A percentile compares a stretch with the other conserved stretches of the same genome.
phyloP scores from a whole-genome alignment of 2,888 invertebrate genomes.

The Dasypogon diadema region DNA sequence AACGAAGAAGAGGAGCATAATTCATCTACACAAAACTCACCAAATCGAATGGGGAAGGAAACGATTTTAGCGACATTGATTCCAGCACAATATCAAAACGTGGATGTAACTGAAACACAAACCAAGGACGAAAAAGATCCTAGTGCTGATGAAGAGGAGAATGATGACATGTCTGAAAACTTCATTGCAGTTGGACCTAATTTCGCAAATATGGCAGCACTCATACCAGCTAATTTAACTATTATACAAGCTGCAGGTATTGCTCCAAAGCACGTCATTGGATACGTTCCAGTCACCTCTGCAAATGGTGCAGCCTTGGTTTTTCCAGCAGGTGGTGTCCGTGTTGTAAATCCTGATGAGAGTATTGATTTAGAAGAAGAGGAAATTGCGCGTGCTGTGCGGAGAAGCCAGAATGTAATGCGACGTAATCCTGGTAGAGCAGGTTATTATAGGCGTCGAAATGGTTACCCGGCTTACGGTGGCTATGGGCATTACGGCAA shows the following conservation, averaged over 20 bases:
- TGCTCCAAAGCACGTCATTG: not conserved
- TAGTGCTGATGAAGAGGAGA: not conserved
- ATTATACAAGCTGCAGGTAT: not conserved
- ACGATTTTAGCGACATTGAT: not conserved
- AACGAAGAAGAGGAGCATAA: not conserved
- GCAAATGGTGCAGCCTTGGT: conserved; percentile 1
- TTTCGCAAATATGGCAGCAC: conserved; percentile 22
- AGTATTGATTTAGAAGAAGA: not conserved
- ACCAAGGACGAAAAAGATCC: not conserved
- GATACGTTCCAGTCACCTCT: conserved; percentile 15
- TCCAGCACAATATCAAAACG: not conserved
- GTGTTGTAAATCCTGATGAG: not conserved
- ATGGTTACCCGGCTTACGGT: not conserved
- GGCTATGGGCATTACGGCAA: not conserved
- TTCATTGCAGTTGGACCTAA: conserved; percentile 17
- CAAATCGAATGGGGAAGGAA: no score
- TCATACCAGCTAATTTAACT: not conserved
- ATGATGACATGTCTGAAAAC: conserved; percentile 11
- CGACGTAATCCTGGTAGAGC: not conserved
- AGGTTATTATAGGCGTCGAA: not conserved
- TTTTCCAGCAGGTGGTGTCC: conserved; percentile 25
- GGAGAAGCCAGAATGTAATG: not conserved
- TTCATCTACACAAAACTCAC: not conserved
- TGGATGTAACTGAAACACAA: not conserved
- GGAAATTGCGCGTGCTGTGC: not conserved